Evolutionary conservation across 1,140 invertebrate species (phyloP).

Genomic region (Sinella curviseta): DNA sequence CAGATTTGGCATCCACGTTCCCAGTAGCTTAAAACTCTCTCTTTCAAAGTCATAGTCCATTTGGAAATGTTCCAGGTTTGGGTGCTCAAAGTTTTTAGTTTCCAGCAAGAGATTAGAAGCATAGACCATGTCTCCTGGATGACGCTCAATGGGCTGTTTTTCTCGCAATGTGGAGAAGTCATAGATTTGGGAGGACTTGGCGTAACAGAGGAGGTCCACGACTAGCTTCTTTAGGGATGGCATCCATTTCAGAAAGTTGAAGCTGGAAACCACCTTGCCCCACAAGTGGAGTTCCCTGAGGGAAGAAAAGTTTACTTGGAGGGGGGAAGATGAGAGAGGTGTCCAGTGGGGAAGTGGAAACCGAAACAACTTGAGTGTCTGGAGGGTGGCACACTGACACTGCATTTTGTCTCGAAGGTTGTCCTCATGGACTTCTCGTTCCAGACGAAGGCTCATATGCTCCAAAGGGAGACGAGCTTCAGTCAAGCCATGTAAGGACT

Average conservation of each 20-base stretch:
- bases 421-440: neutral
- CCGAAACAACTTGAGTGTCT: neutral
- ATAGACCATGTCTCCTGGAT: neutral
- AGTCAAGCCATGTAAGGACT: neutral
- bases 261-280: neutral
- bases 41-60: neutral
- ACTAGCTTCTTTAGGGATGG: neutral
- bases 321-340: neutral
- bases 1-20: neutral
- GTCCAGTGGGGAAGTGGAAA: neutral
- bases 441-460: neutral
- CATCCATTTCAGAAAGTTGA: neutral
- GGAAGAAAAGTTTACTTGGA: neutral
- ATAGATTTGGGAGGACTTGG: neutral
- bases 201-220: neutral
- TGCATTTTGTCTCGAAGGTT: neutral
- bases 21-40: neutral
- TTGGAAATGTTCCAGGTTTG: neutral
- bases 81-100: neutral
- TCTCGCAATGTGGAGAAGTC: neutral
- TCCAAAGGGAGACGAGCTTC: neutral
- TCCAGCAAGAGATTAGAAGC: neutral
- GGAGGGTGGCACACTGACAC: neutral
- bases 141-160: neutral
- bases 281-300: neutral